phyloP scores from a whole-genome alignment of 2,113 vertebrate species.

The Hippolais icterina region DNA sequence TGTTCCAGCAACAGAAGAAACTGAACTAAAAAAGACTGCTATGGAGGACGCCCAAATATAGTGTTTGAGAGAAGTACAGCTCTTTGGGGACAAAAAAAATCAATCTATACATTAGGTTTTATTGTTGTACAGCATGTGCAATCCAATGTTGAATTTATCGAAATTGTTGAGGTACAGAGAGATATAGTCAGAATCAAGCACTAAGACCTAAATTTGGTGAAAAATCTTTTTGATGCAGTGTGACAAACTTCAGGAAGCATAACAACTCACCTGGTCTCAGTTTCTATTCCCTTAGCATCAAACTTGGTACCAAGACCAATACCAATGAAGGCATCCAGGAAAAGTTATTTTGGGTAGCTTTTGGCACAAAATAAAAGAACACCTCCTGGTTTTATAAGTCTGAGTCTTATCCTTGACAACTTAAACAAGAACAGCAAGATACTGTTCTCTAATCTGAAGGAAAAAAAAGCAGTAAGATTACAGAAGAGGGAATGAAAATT shows the following conservation, averaged over 20 bases:
- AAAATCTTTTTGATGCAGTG: not conserved
- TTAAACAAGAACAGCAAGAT: not conserved
- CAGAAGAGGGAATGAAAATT: not conserved
- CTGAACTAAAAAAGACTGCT: not conserved
- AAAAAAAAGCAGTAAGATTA: not conserved
- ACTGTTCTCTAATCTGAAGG: rapidly evolving
- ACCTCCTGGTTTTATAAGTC: not conserved
- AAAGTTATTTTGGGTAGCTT: not conserved
- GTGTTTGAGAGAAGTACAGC: not conserved
- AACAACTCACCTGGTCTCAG: not conserved
- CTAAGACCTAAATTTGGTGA: not conserved
- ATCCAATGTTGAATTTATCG: not conserved
- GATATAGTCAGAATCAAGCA: not conserved
- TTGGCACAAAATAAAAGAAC: not conserved
- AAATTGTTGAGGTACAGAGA: not conserved
- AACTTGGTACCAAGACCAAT: not conserved
- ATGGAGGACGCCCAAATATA: not conserved
- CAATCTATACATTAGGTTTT: not conserved
- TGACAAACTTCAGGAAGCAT: not conserved
- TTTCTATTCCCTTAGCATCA: not conserved
- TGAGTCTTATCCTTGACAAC: not conserved
- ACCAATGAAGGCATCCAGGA: not conserved
- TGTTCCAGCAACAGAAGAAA: not conserved
- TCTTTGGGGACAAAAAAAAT: not conserved
- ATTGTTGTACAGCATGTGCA: not conserved